These are phyloP conservation scores for Aphodius sticticus DNA, from an alignment of 2,888 invertebrate species.

Conservation along the genomic window DNA sequence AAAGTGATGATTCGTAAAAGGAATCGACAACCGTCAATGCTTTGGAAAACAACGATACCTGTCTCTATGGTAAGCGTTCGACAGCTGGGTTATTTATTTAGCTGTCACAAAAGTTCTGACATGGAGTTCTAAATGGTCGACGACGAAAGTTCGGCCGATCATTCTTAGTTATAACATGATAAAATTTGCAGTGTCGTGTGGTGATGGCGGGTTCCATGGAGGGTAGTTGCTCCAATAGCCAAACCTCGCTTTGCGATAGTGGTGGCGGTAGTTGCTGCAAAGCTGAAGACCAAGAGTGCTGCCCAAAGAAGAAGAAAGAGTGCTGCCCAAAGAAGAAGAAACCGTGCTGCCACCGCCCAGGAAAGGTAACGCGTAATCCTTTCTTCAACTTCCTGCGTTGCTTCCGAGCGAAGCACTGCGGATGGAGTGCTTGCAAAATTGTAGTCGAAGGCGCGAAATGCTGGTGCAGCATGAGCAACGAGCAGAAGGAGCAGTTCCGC, in stretches of 20 bases:
- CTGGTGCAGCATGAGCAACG: conserved; percentile 49
- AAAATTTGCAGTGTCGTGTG: not conserved
- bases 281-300: no score
- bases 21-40: not conserved
- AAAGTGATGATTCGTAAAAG: not conserved
- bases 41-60: not conserved
- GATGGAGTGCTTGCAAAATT: conserved; percentile 48
- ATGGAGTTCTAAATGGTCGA: not conserved
- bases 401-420: conserved; percentile 49
- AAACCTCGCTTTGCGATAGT: not conserved
- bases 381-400: conserved; percentile 51
- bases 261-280: no score
- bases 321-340: no score
- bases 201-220: not conserved
- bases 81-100: not conserved
- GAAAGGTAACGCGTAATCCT: conserved; percentile 45
- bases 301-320: no score
- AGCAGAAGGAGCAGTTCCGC: conserved; percentile 41
- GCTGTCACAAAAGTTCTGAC: not conserved
- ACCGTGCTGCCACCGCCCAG: not conserved
- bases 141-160: not conserved
- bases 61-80: not conserved
- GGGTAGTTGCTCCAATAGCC: not conserved
- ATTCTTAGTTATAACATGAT: not conserved
- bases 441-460: conserved; percentile 52